A percentile compares a stretch with the other conserved stretches of the same genome.
Evolutionary conservation across 2,888 invertebrate genomes (phyloP).

Genomic region (Lithodes maja): DNA sequence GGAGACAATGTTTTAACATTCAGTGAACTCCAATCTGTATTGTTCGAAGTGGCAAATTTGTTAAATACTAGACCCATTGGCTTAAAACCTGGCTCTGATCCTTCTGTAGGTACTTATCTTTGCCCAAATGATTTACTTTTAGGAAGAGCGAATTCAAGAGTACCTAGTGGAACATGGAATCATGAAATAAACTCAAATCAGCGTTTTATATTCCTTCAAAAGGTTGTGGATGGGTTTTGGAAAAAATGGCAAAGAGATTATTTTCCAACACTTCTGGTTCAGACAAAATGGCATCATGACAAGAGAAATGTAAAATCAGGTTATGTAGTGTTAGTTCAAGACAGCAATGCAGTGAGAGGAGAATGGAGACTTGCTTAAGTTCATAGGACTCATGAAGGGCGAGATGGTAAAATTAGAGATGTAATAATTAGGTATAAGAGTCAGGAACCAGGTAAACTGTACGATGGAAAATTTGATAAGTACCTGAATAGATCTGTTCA

Average conservation of each 20-base stretch:
- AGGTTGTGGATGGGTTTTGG: conserved; percentile 3
- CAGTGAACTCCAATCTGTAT: conserved; percentile 10
- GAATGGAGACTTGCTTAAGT: too few relatives aligned
- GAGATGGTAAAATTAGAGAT: too few relatives aligned
- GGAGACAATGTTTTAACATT: conserved; percentile 10
- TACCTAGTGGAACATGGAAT: conserved; percentile 13
- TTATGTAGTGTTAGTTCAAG: too few relatives aligned
- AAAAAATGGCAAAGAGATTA: conserved; percentile 26
- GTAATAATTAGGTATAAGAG: too few relatives aligned
- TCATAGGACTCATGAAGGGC: too few relatives aligned
- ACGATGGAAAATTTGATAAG: too few relatives aligned
- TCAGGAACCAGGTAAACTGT: too few relatives aligned
- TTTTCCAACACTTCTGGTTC: conserved; percentile 6
- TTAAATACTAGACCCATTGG: conserved; percentile 47
- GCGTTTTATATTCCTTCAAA: background rate
- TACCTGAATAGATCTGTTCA: too few relatives aligned
- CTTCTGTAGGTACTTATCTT: conserved; percentile 18
- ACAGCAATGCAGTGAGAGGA: too few relatives aligned
- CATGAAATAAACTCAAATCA: too few relatives aligned
- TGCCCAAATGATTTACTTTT: conserved; percentile 42
- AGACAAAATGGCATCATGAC: background rate
- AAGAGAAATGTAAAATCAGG: too few relatives aligned
- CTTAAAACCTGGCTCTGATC: conserved; percentile 23
- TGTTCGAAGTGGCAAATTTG: conserved; percentile 27
- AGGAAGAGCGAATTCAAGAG: conserved; percentile 2